Percentiles rank a stretch among this genome's conserved stretches.
Conservation (phyloP, 2,888 invertebrate genomes). For the Chrysotoxum bicinctum region DNA sequence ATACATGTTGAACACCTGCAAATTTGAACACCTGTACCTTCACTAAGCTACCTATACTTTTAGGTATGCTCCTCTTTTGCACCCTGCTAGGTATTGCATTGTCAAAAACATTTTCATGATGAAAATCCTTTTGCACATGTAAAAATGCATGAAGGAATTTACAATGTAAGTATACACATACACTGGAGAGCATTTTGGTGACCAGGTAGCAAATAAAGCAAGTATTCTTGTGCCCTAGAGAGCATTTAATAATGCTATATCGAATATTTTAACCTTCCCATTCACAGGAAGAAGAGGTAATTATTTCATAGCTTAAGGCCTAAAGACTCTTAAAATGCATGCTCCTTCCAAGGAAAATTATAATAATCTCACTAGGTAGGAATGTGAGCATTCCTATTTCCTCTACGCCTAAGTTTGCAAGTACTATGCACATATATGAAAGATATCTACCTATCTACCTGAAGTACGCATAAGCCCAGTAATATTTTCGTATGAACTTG, state of each 20-base stretch:
- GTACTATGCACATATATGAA: constrained; percentile 3
- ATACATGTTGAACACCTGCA: not conserved
- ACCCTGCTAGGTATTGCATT: constrained; percentile 19
- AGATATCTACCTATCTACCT: not conserved
- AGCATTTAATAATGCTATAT: constrained; percentile 57
- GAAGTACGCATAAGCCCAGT: not conserved
- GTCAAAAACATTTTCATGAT: constrained; percentile 35
- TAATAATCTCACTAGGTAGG: constrained; percentile 47
- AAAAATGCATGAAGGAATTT: constrained; percentile 33
- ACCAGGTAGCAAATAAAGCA: constrained; percentile 64
- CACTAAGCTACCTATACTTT: not conserved
- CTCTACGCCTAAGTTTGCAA: not conserved
- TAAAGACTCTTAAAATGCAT: constrained; percentile 44
- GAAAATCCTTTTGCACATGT: constrained; percentile 46
- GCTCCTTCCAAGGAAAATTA: constrained; percentile 56
- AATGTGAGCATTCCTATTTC: constrained; percentile 31
- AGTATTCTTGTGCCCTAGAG: constrained; percentile 42
- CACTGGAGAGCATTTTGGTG: constrained; percentile 24
- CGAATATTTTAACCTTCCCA: constrained; percentile 35
- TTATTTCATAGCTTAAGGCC: constrained; percentile 68
- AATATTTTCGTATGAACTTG: constrained; percentile 19
- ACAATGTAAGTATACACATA: constrained; percentile 8
- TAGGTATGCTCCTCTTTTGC: constrained; percentile 24
- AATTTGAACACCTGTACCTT: constrained; percentile 54
- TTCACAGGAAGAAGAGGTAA: constrained; percentile 63